These are phyloP conservation scores for Odontophorus gujanensis DNA, from an alignment of 2,113 vertebrate species.

Conservation along the genomic window DNA sequence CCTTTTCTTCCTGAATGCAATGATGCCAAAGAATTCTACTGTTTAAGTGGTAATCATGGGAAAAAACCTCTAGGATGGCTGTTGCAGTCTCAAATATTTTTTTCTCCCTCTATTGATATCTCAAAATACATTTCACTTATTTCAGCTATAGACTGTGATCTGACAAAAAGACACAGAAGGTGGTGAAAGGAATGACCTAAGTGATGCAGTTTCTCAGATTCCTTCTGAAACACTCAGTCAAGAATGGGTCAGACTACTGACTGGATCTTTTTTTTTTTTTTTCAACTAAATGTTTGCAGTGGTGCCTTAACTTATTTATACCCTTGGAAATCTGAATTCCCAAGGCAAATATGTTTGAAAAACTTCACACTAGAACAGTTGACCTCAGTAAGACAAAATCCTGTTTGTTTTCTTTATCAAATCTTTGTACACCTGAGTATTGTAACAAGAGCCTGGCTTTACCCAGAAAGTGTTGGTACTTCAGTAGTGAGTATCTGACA, in stretches of 20 bases:
- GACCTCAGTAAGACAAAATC: not conserved
- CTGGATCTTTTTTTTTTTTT: not conserved
- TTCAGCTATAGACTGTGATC: not conserved
- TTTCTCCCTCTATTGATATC: not conserved
- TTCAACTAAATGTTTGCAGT: not conserved
- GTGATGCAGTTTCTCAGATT: not conserved
- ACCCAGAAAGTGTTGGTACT: not conserved
- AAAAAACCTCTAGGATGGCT: not conserved
- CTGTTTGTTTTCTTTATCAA: not conserved
- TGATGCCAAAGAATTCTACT: not conserved
- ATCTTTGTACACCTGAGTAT: not conserved
- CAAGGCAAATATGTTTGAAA: not conserved
- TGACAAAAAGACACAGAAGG: not conserved
- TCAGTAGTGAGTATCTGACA: not conserved
- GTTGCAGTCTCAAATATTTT: not conserved
- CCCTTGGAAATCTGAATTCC: not conserved
- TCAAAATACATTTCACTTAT: not conserved
- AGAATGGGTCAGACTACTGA: not conserved
- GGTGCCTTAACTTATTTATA: not conserved
- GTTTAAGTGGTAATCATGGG: not conserved
- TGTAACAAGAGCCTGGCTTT: not conserved
- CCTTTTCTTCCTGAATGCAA: not conserved
- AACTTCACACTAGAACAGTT: not conserved
- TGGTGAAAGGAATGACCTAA: not conserved
- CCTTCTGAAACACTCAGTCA: not conserved